Base-by-base conservation (phyloP, 1,140 invertebrate genomes). In the Vanessa atalanta region DNA sequence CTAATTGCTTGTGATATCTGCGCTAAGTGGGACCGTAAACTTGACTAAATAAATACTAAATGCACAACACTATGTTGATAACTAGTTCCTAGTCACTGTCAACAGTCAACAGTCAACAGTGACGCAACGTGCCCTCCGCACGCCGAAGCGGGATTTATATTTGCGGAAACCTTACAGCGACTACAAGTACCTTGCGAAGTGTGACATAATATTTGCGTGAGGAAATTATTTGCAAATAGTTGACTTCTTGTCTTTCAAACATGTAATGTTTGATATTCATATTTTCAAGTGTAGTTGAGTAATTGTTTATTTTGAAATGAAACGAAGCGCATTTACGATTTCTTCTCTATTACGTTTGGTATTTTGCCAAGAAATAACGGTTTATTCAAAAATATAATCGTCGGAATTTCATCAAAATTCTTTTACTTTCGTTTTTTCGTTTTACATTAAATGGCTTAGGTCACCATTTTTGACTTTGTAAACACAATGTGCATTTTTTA, bases 71-170 rank as follows among this genome's bases (percentile, higher is more conserved):
- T 13, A 48, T 48, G 26, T 48, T 48, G 68, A 70, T 68, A 68
- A 60, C 55, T 55, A 64, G 47, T 73, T 73, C 72, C 72, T 72
- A 48, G 72, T 68, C 47, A 16, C 47, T 15, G 65, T 73, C 61
- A 50, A 63, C 53, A 69, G 79, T 74, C 71, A 80, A 83, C 72
- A 78, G 67, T 77, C 71, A 83, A 83, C 73, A 81, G 67, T 83
- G 74, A 76, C 73, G 69, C 70, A 78, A 73, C 71, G 65, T 78
- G 76, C 72, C 72, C 75, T 72, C 51, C 65, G 61, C 70, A 43
- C 37, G 23, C 23, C 14, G 47, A 13, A 26, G n/a, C 37, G 50
- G 47, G 63, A 23, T 23, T 77, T 67, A 57, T 69, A 55, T 77
- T 74, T 73, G 72, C 61, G 65, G 61, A 69, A 76, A 76, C 53